Evolutionary conservation across 2,888 invertebrate species (phyloP).

Genomic region (Melinopterus prodromus): DNA sequence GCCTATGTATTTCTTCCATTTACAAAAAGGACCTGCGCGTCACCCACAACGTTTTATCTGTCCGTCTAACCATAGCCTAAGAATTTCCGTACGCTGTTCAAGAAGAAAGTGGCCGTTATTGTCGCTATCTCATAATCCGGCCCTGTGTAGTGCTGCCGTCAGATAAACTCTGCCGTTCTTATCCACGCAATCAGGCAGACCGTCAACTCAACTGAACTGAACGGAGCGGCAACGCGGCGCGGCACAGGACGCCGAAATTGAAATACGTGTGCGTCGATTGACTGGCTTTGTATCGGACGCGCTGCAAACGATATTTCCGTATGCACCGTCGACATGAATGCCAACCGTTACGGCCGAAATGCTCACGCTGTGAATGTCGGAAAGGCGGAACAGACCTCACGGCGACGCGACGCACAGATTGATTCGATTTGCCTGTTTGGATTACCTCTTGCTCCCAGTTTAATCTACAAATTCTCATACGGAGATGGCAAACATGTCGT

Average conservation of each 20-base stretch:
- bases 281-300: constrained; percentile 14
- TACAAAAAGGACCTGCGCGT: too few relatives aligned
- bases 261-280: constrained; percentile 49
- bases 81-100: constrained; percentile 7
- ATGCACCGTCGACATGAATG: constrained; percentile 10
- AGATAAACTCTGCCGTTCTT: constrained; percentile 21
- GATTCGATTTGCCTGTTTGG: background rate
- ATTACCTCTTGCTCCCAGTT: background rate
- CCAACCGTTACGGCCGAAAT: constrained; percentile 6
- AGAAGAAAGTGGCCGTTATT: constrained; percentile 6
- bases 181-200: constrained; percentile 14
- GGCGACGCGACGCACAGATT: background rate
- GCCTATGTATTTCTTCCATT: too few relatives aligned
- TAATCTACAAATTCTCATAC: background rate
- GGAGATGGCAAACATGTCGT: background rate
- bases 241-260: constrained; percentile 51
- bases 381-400: background rate
- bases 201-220: background rate
- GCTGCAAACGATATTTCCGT: constrained; percentile 14
- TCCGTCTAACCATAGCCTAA: too few relatives aligned
- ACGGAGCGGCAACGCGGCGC: background rate
- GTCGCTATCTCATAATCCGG: background rate
- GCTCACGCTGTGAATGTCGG: background rate
- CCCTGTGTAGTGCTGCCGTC: constrained; percentile 5
- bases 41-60: too few relatives aligned